Conservation (phyloP, 1,140 invertebrate genomes). For the Callitettix versicolor region DNA sequence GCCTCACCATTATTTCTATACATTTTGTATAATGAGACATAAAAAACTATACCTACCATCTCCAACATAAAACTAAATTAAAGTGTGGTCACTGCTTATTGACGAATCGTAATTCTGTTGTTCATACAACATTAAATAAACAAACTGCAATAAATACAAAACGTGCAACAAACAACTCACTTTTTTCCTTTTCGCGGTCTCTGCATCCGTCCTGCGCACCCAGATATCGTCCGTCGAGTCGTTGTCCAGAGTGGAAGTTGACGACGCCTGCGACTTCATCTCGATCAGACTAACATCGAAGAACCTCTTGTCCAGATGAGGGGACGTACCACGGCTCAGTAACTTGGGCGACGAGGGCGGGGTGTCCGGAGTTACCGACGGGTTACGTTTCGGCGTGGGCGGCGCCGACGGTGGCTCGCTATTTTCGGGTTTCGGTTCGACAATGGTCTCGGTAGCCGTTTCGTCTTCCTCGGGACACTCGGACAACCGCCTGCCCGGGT, state of each 20-base stretch:
- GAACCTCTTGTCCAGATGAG: conserved; percentile 65
- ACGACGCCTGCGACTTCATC: conserved; percentile 61
- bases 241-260: conserved; percentile 46
- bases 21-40: too few relatives aligned
- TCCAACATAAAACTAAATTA: too few relatives aligned
- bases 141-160: too few relatives aligned
- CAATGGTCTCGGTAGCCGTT: conserved; percentile 25
- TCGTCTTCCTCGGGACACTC: conserved; percentile 75
- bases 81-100: too few relatives aligned
- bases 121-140: too few relatives aligned
- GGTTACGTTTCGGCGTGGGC: conserved; percentile 33
- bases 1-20: too few relatives aligned
- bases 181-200: conserved; percentile 27
- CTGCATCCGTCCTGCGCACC: conserved; percentile 46
- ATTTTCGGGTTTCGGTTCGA: not conserved
- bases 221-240: conserved; percentile 54
- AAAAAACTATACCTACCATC: too few relatives aligned
- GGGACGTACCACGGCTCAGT: conserved; percentile 27
- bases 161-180: conserved; percentile 28
- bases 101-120: too few relatives aligned
- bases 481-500: conserved; percentile 47
- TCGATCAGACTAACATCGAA: conserved; percentile 71
- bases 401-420: conserved; percentile 19
- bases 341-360: conserved; percentile 25
- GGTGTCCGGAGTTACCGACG: conserved; percentile 29